A percentile compares a stretch with the other conserved stretches of the same genome.
These are phyloP conservation scores for Gastrophryne carolinensis DNA, from an alignment of 2,797 vertebrate species.

Conservation along the genomic window DNA sequence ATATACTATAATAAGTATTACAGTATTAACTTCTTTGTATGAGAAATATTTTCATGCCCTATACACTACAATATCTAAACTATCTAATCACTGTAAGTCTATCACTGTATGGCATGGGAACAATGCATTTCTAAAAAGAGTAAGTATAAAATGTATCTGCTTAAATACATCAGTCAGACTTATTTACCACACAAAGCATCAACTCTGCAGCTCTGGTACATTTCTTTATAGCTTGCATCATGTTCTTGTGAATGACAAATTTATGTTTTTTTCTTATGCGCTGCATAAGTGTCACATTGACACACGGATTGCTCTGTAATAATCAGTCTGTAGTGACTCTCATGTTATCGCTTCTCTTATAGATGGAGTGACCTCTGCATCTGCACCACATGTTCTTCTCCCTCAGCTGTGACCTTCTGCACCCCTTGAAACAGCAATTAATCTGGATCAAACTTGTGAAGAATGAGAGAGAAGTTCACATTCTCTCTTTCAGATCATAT, in stretches of 20 bases:
- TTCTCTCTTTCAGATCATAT: not conserved
- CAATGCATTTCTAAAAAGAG: too few relatives aligned
- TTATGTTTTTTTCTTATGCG: not conserved
- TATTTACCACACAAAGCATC: not conserved
- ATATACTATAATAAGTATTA: too few relatives aligned
- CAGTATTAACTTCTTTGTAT: too few relatives aligned
- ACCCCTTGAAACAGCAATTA: constrained; percentile 19
- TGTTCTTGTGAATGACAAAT: constrained; percentile 18
- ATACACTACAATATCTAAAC: too few relatives aligned
- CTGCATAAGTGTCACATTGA: constrained; percentile 31
- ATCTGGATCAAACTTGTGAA: constrained; percentile 21
- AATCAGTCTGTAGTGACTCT: constrained; percentile 25
- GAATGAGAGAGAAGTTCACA: not conserved
- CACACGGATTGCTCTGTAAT: constrained; percentile 17
- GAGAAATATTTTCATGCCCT: too few relatives aligned
- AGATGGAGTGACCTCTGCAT: constrained; percentile 11
- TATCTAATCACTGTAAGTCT: too few relatives aligned
- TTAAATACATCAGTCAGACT: too few relatives aligned
- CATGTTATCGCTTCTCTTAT: constrained; percentile 12
- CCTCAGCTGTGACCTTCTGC: constrained; percentile 9
- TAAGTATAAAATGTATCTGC: too few relatives aligned
- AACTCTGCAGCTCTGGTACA: not conserved
- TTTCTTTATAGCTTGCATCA: not conserved
- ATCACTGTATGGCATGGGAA: too few relatives aligned
- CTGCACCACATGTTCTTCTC: not conserved